phyloP scores from a whole-genome alignment of 2,888 invertebrate species.

The Agrotis segetum region DNA sequence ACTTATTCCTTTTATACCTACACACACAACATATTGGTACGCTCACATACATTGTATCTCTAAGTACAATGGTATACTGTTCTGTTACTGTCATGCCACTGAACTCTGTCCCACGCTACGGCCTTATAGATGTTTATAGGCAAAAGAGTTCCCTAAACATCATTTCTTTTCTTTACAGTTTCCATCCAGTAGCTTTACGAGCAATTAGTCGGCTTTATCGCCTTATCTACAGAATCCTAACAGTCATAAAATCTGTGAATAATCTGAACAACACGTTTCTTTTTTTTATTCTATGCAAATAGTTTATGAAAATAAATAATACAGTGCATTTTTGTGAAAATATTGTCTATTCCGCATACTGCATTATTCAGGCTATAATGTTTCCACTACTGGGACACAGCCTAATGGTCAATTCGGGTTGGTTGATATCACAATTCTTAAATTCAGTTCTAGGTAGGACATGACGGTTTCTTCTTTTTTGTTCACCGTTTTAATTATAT shows the following conservation, averaged over 20 bases:
- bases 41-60: not conserved
- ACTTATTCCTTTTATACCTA: not conserved
- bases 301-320: not conserved
- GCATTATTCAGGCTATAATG: too few species aligned
- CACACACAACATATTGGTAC: slow-evolving; percentile 14
- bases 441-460: too few species aligned
- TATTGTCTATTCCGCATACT: not conserved
- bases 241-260: slow-evolving; percentile 42
- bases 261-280: slow-evolving; percentile 14
- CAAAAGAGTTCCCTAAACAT: slow-evolving; percentile 45
- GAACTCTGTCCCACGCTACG: slow-evolving; percentile 53
- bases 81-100: slow-evolving; percentile 42
- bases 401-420: too few species aligned
- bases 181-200: slow-evolving; percentile 63
- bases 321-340: not conserved
- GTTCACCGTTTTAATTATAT: too few species aligned
- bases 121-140: slow-evolving; percentile 37
- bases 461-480: too few species aligned
- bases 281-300: slow-evolving; percentile 23
- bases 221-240: slow-evolving; percentile 61
- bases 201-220: slow-evolving; percentile 69
- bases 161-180: slow-evolving; percentile 55
- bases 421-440: too few species aligned
- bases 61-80: slow-evolving; percentile 29
- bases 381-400: too few species aligned